Evolutionary conservation across 1,140 invertebrate species (phyloP), one percentile per base, ranked within the genome.

Genomic region (Drosophila eugracilis): DNA sequence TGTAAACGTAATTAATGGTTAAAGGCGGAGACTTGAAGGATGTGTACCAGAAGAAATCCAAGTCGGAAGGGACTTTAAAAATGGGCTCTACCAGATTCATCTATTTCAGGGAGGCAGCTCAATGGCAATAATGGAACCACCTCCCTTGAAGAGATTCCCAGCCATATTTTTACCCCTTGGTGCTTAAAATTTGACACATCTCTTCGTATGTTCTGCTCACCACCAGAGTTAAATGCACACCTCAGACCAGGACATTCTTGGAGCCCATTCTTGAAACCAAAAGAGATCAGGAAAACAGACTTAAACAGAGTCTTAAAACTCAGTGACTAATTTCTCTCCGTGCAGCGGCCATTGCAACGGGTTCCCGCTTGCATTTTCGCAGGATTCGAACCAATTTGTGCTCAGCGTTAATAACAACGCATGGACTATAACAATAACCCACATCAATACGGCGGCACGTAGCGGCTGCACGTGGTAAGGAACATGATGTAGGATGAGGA

Each of bases 361-460:
- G 59, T 54, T 48, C 41, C 39, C 50, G 21, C 30, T 39, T 77
- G 81, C 81, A 86, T 66, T 86, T 86, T 80, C 78, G 48, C 77
- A 78, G 83, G 67, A 88, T 86, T 88, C 72, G 73, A 81, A 86
- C 81, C 81, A 85, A 85, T 85, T 86, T 85, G 83, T 81, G 77
- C 59, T 47, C 58, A 77, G 75, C 81, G 80, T 85, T 85, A 85
- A 85, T 85, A 85, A 85, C 80, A 63, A 37, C 63, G 55, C 75
- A 85, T 65, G 81, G 74, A 69, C 81, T 86, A 86, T 86, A 85
- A 86, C 81, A 86, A 85, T 85, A 85, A 85, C 81, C 81, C 81
- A 85, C 81, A 85, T 85, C 81, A 78, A 85, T 85, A 86, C 73
- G 73, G 37, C 69, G 80, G 81, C 80, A 85, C 80, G 80, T 85